phyloP scores from a whole-genome alignment of 2,797 vertebrate genomes.

The Simalia tracyae region DNA sequence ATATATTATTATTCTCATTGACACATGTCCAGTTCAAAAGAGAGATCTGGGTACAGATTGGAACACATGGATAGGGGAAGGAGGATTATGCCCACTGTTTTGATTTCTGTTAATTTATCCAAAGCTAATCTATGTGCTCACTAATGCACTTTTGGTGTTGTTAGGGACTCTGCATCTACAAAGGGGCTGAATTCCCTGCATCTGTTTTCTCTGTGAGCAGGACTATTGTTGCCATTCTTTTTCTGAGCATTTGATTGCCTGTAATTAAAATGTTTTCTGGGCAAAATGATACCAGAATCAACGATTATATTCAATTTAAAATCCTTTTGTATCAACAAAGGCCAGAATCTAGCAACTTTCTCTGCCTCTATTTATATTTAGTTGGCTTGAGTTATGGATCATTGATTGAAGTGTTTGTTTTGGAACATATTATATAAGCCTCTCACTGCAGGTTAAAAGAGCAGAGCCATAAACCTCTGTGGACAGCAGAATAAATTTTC shows the following conservation, averaged over 20 bases:
- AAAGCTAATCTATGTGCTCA: not conserved
- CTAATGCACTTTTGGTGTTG: not conserved
- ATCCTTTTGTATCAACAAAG: not conserved
- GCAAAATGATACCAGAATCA: not conserved
- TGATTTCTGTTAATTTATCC: not conserved
- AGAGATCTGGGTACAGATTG: not conserved
- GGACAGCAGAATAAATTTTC: slow-evolving; percentile 14
- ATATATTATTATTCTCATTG: not conserved
- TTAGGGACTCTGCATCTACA: not conserved
- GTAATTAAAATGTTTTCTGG: not conserved
- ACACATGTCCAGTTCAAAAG: not conserved
- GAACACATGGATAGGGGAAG: not conserved
- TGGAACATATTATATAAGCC: not conserved
- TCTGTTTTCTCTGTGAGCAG: not conserved
- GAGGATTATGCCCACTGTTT: not conserved
- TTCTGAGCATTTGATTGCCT: not conserved
- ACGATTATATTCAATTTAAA: slow-evolving; percentile 1
- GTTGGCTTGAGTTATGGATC: slow-evolving; percentile 15
- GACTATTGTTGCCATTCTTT: not conserved
- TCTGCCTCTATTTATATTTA: not conserved
- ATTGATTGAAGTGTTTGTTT: not conserved
- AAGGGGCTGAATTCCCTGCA: not conserved
- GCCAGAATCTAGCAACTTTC: not conserved
- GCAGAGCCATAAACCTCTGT: slow-evolving; percentile 13
- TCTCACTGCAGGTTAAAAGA: slow-evolving; percentile 10